These are phyloP conservation scores for Zoanthus sansibaricus DNA, from an alignment of 92 coral and sea anemone genomes.

Conservation along the genomic window DNA sequence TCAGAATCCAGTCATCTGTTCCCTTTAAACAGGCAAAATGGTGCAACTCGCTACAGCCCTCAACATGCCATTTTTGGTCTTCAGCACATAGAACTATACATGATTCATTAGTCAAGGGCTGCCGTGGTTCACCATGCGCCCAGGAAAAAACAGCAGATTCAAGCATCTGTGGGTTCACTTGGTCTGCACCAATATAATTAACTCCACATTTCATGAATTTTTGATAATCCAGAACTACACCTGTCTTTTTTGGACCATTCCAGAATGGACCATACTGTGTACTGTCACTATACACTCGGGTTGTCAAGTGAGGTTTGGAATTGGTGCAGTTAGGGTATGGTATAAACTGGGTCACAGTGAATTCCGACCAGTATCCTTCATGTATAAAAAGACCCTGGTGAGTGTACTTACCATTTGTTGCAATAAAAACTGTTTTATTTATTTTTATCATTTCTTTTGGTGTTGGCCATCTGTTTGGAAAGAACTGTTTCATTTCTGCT, in stretches of 20 bases:
- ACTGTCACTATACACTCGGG: constrained; percentile 86
- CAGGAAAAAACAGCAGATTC: constrained; percentile 84
- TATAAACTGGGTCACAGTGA: constrained; percentile 64
- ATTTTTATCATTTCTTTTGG: constrained; percentile 63
- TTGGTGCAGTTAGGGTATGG: constrained; percentile 67
- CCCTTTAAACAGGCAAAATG: constrained; percentile 73
- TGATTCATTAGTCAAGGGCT: constrained; percentile 56
- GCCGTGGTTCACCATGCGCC: constrained; percentile 78
- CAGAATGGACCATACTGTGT: constrained; percentile 86
- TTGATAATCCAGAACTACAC: constrained; percentile 71
- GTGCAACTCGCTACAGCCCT: constrained; percentile 59
- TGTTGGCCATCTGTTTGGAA: constrained; percentile 84
- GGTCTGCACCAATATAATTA: constrained; percentile 83
- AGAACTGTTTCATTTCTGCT: constrained; percentile 59
- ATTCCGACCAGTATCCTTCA: constrained; percentile 69
- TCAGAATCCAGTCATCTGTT: constrained; percentile 39
- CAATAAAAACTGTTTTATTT: constrained; percentile 76
- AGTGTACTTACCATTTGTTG: constrained; percentile 57
- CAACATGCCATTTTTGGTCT: constrained; percentile 78
- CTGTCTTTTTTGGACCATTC: constrained; percentile 84
- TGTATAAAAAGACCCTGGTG: constrained; percentile 79
- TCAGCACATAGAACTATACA: constrained; percentile 66
- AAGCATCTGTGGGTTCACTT: constrained; percentile 81
- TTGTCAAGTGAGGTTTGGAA: constrained; percentile 42
- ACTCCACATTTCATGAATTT: constrained; percentile 82